phyloP scores from a whole-genome alignment of 2,797 vertebrate genomes.

The Sebastes kiyomatsui region DNA sequence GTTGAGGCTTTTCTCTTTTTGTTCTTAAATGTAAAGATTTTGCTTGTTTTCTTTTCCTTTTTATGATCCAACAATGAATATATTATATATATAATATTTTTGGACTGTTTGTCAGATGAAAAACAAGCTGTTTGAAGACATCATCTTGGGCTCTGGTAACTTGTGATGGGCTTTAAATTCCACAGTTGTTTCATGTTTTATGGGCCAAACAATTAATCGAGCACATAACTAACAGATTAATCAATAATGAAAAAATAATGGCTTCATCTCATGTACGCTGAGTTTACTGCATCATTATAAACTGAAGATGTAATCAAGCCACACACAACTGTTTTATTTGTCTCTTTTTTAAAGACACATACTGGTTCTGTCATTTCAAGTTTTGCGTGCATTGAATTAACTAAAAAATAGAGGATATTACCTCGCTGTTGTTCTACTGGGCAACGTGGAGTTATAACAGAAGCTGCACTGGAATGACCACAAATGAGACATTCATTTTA shows the following conservation, averaged over 20 bases:
- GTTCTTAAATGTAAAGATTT: too few relatives aligned
- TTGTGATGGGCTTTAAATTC: too few relatives aligned
- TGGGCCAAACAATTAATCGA: background rate
- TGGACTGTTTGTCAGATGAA: background rate
- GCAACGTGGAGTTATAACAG: background rate
- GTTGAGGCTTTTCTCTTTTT: too few relatives aligned
- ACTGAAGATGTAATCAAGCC: too few relatives aligned
- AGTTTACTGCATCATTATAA: background rate
- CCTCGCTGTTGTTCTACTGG: background rate
- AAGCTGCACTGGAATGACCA: too few relatives aligned
- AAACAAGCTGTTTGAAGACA: background rate
- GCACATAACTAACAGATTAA: background rate
- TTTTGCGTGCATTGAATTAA: too few relatives aligned
- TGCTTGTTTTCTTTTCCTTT: background rate
- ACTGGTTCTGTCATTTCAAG: too few relatives aligned
- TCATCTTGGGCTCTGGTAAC: background rate
- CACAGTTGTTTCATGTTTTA: background rate
- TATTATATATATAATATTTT: too few relatives aligned
- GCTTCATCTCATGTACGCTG: background rate
- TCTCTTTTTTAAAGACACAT: too few relatives aligned
- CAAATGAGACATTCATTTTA: background rate
- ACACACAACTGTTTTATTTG: too few relatives aligned
- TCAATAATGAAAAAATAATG: background rate
- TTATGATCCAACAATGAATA: background rate
- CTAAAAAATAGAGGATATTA: background rate